Conservation (phyloP, 2,797 vertebrate genomes). For the Anabas testudineus region DNA sequence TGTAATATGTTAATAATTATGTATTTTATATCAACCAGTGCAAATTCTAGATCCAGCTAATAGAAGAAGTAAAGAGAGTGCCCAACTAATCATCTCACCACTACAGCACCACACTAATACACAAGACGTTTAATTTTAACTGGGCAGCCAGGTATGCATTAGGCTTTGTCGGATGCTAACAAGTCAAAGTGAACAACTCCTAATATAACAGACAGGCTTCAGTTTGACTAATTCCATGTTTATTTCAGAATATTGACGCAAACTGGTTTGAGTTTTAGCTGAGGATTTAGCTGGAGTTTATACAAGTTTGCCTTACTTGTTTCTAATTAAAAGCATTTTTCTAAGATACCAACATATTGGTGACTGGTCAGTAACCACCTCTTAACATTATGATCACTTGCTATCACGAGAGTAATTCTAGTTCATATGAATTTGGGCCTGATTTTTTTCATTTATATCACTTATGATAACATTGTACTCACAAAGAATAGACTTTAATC, state of each 20-base stretch:
- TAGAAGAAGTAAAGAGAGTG: conserved; percentile 39
- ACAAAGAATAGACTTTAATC: background rate
- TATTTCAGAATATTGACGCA: conserved; percentile 11
- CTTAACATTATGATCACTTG: too few relatives aligned
- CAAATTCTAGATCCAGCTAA: conserved; percentile 35
- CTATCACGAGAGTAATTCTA: too few relatives aligned
- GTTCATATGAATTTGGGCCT: too few relatives aligned
- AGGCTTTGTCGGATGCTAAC: conserved; percentile 23
- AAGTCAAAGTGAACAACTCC: conserved; percentile 37
- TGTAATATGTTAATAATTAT: conserved; percentile 22
- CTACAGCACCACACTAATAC: conserved; percentile 43
- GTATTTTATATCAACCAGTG: conserved; percentile 23
- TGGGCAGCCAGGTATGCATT: conserved; percentile 41
- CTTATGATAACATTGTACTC: background rate
- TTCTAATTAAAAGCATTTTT: conserved; percentile 1
- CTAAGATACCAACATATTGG: too few relatives aligned
- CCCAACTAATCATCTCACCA: conserved; percentile 52
- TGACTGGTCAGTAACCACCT: too few relatives aligned
- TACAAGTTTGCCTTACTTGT: background rate
- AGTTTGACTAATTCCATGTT: conserved; percentile 41
- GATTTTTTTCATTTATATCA: too few relatives aligned
- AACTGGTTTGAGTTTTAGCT: conserved; percentile 23
- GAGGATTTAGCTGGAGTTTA: background rate
- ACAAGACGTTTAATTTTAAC: conserved; percentile 38
- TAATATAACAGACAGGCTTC: conserved; percentile 18